A percentile compares a stretch with the other conserved stretches of the same genome.
phyloP scores from a whole-genome alignment of 2,113 vertebrate species.

The Plecotus auritus region DNA sequence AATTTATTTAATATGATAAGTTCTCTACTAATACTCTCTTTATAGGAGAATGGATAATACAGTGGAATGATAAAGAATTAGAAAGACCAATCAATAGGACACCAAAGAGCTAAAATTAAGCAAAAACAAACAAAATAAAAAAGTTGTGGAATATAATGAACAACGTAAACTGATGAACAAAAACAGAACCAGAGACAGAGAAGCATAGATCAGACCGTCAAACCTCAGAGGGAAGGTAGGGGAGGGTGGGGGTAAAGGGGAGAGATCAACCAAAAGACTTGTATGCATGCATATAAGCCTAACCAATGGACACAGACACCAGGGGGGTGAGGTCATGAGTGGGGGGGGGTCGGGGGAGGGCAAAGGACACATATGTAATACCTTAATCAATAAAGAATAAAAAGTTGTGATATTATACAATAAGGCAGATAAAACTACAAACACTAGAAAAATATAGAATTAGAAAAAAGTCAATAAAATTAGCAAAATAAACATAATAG shows the following conservation, averaged over 20 bases:
- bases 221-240: no score
- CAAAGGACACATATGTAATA: no score
- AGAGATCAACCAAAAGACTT: no score
- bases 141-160: not conserved
- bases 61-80: not conserved
- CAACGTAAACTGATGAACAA: no score
- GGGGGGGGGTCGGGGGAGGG: no score
- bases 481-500: not conserved
- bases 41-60: not conserved
- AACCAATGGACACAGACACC: no score
- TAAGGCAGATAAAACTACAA: not conserved
- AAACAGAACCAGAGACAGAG: no score
- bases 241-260: no score
- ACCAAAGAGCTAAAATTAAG: not conserved
- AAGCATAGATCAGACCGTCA: no score
- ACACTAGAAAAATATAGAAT: not conserved
- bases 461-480: conserved; percentile 16
- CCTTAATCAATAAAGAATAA: not conserved
- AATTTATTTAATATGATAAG: not conserved
- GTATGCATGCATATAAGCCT: no score
- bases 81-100: not conserved
- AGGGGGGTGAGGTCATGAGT: no score
- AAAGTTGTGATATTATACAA: not conserved
- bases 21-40: not conserved
- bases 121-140: not conserved